Evolutionary conservation across 2,113 vertebrate genomes (phyloP).

Genomic region (Pyxicephalus adspersus): DNA sequence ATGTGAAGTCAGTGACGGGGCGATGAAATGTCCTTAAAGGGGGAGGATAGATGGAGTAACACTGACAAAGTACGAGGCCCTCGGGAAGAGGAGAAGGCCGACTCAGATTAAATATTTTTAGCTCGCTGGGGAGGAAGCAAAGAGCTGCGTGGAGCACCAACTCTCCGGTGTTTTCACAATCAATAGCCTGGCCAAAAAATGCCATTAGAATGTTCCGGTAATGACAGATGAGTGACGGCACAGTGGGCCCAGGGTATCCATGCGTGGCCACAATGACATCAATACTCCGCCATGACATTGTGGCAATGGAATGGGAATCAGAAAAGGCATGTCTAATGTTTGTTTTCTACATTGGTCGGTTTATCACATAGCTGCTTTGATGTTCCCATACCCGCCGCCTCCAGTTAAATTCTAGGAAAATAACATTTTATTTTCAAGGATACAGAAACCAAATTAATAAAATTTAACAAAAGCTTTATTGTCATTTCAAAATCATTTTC

Average conservation of each 20-base stretch:
- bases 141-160: background rate
- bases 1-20: slow-evolving; percentile 47
- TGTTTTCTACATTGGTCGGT: no score
- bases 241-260: background rate
- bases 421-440: no score
- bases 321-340: no score
- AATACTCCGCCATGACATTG: slow-evolving; percentile 12
- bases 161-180: slow-evolving; percentile 8
- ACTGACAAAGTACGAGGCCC: slow-evolving; percentile 25
- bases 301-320: background rate
- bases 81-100: background rate
- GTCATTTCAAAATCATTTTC: no score
- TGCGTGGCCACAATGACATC: background rate
- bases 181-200: background rate
- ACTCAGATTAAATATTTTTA: background rate
- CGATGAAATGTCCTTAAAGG: slow-evolving; percentile 46
- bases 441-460: no score
- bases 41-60: slow-evolving; percentile 44
- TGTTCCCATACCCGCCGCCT: no score
- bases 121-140: background rate
- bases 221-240: slow-evolving; percentile 18
- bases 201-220: background rate
- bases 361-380: no score
- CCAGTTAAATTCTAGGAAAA: no score
- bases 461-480: no score